phyloP scores from a whole-genome alignment of 2,797 vertebrate genomes.

The Petrocephalus schoutedeni region DNA sequence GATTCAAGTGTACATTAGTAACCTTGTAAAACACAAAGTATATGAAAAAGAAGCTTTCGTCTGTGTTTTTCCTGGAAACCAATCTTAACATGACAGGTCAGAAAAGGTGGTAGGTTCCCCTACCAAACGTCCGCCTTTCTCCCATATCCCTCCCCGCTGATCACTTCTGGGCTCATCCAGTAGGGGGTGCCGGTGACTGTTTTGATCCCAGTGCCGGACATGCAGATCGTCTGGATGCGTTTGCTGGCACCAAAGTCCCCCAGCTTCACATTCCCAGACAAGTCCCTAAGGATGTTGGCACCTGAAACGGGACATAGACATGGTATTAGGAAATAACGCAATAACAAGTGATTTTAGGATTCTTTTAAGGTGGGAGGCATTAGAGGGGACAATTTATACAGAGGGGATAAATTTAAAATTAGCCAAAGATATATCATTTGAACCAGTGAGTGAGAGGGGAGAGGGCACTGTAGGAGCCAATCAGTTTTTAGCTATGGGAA shows the following conservation, averaged over 20 bases:
- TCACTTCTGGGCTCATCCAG: slow-evolving; percentile 93
- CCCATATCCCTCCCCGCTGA: slow-evolving; percentile 86
- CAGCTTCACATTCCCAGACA: slow-evolving; percentile 86
- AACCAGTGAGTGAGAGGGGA: neutral
- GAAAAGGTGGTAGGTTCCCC: slow-evolving; percentile 33
- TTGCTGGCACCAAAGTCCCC: slow-evolving; percentile 91
- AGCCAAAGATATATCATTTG: neutral
- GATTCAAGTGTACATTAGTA: neutral
- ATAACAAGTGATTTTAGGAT: neutral
- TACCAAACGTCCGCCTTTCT: slow-evolving; percentile 89
- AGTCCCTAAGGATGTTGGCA: slow-evolving; percentile 88
- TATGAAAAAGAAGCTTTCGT: neutral
- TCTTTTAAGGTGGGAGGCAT: neutral
- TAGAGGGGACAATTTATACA: neutral
- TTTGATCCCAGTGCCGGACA: slow-evolving; percentile 88
- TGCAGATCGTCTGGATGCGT: slow-evolving; percentile 90
- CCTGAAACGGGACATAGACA: slow-evolving; percentile 52
- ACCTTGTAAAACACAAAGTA: neutral
- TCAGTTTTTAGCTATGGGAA: neutral
- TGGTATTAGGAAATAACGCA: neutral
- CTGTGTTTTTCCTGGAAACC: neutral
- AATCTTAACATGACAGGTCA: neutral
- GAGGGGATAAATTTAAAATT: neutral
- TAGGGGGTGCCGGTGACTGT: slow-evolving; percentile 90
- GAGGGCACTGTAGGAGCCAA: neutral